Conservation (phyloP, 1,140 invertebrate genomes). For the Drosophila prosaltans region DNA sequence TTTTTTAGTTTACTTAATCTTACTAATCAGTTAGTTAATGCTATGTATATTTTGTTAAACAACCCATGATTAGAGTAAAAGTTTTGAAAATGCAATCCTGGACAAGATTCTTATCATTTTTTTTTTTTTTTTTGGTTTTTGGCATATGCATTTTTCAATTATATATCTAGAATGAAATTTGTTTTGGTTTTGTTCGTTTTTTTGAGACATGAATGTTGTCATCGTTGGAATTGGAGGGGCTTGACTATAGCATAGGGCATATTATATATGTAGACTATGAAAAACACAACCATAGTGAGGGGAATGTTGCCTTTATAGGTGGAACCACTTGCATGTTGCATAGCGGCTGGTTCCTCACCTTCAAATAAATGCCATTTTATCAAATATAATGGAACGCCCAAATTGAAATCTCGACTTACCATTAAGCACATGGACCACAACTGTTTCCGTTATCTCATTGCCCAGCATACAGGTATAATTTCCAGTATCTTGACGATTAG, state of each 20-base stretch:
- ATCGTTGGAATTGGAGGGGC: conserved; percentile 54
- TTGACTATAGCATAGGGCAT: conserved; percentile 22
- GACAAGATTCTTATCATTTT: conserved; percentile 61
- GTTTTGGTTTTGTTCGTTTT: not conserved
- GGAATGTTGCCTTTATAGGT: conserved; percentile 43
- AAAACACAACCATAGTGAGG: conserved; percentile 76
- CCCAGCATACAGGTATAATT: conserved; percentile 93
- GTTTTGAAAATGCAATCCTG: conserved; percentile 78
- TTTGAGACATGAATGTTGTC: conserved; percentile 50
- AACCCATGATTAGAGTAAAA: conserved; percentile 82
- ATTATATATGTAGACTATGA: conserved; percentile 55
- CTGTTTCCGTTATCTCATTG: conserved; percentile 89
- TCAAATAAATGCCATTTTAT: not conserved
- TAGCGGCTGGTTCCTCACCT: conserved; percentile 82
- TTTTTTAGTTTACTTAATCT: conserved; percentile 62
- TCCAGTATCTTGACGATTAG: conserved; percentile 91
- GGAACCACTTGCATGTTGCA: conserved; percentile 79
- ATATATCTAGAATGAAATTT: conserved; percentile 36
- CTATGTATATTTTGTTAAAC: conserved; percentile 74
- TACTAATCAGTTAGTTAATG: conserved; percentile 72
- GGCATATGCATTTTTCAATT: conserved; percentile 61
- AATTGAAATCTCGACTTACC: conserved; percentile 84
- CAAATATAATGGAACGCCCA: not conserved
- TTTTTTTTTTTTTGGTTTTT: conserved; percentile 29
- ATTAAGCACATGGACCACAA: conserved; percentile 92